Percentiles rank a stretch among this genome's conserved stretches.
Evolutionary conservation across 1,140 invertebrate genomes (phyloP).

Genomic region (Ceratoteleas bidentatus): DNA sequence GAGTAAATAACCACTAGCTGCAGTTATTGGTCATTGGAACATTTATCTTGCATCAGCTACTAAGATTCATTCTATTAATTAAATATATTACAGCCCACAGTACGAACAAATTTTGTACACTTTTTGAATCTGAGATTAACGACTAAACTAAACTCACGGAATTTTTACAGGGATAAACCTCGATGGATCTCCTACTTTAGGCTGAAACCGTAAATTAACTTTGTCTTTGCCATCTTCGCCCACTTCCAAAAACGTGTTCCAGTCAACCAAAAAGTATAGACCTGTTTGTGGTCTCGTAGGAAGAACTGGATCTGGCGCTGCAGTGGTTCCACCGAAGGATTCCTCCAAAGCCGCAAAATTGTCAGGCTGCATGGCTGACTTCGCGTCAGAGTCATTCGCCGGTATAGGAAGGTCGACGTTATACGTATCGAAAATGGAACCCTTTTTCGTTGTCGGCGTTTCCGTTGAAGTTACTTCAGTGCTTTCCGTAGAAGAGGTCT

Average conservation of each 20-base stretch:
- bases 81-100: conserved; percentile 49
- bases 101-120: conserved; percentile 47
- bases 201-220: conserved; percentile 89
- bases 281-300: conserved; percentile 86
- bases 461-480: conserved; percentile 9
- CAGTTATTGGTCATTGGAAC: too few relatives aligned
- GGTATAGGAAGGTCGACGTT: conserved; percentile 38
- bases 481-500: conserved; percentile 33
- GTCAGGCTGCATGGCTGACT: conserved; percentile 31
- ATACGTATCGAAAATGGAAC: conserved; percentile 46
- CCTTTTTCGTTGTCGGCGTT: conserved; percentile 23
- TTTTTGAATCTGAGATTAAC: conserved; percentile 13
- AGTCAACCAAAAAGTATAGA: conserved; percentile 91
- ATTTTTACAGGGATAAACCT: conserved; percentile 88
- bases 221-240: conserved; percentile 88
- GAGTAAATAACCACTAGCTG: too few relatives aligned
- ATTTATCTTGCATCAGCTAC: too few relatives aligned
- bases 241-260: conserved; percentile 92
- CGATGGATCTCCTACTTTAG: conserved; percentile 89
- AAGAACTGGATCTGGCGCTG: conserved; percentile 82
- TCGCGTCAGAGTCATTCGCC: conserved; percentile 37
- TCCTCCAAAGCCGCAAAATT: conserved; percentile 86
- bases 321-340: conserved; percentile 86
- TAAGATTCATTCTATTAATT: conserved; percentile 13
- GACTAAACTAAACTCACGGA: conserved; percentile 78